These are phyloP conservation scores for Calyptommatus sinebrachiatus DNA, from an alignment of 2,113 vertebrate species.

Conservation along the genomic window DNA sequence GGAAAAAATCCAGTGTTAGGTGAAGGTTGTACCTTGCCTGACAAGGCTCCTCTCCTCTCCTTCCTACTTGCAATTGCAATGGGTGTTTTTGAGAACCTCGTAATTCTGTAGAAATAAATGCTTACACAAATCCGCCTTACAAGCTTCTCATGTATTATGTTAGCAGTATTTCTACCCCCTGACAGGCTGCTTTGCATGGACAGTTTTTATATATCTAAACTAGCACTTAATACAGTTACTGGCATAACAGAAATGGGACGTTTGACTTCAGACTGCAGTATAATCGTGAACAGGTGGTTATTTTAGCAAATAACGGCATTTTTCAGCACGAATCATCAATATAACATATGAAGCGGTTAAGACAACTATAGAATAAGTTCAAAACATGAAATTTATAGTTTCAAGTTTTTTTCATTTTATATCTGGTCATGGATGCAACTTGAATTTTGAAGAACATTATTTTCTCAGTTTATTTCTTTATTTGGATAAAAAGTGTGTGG, in stretches of 20 bases:
- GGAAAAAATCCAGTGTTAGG: not conserved
- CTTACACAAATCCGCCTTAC: not conserved
- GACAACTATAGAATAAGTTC: not conserved
- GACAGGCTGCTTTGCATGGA: not conserved
- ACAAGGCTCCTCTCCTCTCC: not conserved
- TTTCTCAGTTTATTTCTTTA: no score
- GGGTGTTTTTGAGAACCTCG: not conserved
- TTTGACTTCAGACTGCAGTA: constrained; percentile 5
- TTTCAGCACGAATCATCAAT: not conserved
- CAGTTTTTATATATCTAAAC: not conserved
- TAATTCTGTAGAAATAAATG: not conserved
- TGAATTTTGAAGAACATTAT: no score
- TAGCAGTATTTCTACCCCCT: not conserved
- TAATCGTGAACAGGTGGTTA: not conserved
- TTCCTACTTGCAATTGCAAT: not conserved
- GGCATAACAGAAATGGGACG: not conserved
- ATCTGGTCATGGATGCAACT: no score
- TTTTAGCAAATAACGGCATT: not conserved
- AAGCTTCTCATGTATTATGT: not conserved
- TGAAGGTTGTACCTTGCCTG: not conserved
- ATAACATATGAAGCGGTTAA: not conserved
- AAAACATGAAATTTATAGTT: not conserved
- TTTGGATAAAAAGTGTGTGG: no score
- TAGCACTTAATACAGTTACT: not conserved
- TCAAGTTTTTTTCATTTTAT: no score